A percentile compares a stretch with the other conserved stretches of the same genome.
Conservation (phyloP, 2,888 invertebrate species). For the Emmelina monodactyla region DNA sequence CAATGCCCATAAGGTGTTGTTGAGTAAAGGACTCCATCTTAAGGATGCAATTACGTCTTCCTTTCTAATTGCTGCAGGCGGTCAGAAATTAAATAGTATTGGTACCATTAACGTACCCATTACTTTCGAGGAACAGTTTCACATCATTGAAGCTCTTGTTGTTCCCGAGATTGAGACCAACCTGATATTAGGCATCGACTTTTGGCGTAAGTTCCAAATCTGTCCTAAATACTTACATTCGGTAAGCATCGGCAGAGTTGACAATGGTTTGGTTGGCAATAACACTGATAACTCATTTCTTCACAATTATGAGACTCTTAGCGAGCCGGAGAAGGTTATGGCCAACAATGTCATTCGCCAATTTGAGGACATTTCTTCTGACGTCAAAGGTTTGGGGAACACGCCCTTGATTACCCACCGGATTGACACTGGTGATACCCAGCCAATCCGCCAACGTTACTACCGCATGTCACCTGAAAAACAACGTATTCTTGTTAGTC, state of each 20-base stretch:
- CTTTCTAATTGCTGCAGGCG: neutral
- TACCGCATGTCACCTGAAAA: too few relatives aligned
- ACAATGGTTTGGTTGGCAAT: too few relatives aligned
- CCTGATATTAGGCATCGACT: slow-evolving; percentile 11
- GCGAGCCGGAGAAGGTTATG: neutral
- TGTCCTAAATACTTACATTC: neutral
- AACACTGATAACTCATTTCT: too few relatives aligned
- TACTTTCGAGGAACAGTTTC: neutral
- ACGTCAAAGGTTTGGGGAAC: neutral
- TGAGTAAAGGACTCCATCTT: neutral
- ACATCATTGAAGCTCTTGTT: slow-evolving; percentile 2
- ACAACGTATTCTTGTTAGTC: slow-evolving; percentile 11
- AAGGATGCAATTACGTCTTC: neutral
- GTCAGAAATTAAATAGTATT: neutral
- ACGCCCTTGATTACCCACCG: too few relatives aligned
- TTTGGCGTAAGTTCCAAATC: slow-evolving; percentile 8
- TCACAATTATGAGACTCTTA: neutral
- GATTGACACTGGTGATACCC: too few relatives aligned
- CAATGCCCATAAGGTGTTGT: neutral
- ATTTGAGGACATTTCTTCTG: neutral
- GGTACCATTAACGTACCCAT: neutral
- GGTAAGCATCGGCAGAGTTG: neutral
- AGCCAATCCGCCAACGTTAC: too few relatives aligned
- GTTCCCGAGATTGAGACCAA: slow-evolving; percentile 5
- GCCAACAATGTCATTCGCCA: neutral